Conservation (phyloP, 1,140 invertebrate species). For the Euura lappo region DNA sequence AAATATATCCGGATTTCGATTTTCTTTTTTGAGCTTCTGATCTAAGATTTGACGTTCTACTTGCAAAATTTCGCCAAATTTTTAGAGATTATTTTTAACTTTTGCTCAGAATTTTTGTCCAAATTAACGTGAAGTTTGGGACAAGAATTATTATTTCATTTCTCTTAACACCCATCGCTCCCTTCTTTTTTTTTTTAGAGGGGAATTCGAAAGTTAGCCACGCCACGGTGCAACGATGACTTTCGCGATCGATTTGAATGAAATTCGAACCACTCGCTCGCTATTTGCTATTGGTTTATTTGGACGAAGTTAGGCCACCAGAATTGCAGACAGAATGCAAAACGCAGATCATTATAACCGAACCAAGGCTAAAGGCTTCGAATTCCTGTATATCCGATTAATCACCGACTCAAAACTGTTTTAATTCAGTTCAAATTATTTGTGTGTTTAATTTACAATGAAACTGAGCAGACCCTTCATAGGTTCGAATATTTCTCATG, state of each 20-base stretch:
- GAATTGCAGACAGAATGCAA: neutral
- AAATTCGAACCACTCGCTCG: neutral
- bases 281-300: neutral
- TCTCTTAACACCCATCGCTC: no score
- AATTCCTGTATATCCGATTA: neutral
- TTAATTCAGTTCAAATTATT: neutral
- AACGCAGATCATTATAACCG: neutral
- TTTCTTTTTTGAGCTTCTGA: no score
- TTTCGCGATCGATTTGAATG: slow-evolving; percentile 1
- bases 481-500: no score
- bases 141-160: no score
- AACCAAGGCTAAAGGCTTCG: neutral
- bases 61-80: no score
- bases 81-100: no score
- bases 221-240: neutral
- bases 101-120: no score
- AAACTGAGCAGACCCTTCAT: no score
- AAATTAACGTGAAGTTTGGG: no score
- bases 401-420: neutral
- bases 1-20: no score
- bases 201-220: neutral
- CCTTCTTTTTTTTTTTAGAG: no score
- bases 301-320: neutral
- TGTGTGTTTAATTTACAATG: neutral
- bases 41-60: no score